Conservation (phyloP, 2,113 vertebrate genomes). For the Taurulus bubalis region DNA sequence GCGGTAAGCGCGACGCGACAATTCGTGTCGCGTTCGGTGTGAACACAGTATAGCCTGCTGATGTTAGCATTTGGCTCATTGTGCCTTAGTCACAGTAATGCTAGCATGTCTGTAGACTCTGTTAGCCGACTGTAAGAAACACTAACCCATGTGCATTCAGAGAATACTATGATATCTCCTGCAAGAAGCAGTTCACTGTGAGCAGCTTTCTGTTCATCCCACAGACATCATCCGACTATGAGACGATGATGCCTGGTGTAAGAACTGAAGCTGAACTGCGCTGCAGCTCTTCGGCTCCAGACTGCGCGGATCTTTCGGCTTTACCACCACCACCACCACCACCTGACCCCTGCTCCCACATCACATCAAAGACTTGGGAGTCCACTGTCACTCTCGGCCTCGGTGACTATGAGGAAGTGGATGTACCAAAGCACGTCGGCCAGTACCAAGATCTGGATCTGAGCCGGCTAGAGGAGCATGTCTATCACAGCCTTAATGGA, state of each 20-base stretch:
- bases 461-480: constrained; percentile 45
- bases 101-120: background rate
- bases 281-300: background rate
- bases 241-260: constrained; percentile 47
- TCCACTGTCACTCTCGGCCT: constrained; percentile 1
- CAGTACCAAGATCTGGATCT: constrained; percentile 63
- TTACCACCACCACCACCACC: constrained; percentile 13
- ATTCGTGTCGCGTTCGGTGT: too few relatives aligned
- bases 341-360: constrained; percentile 21
- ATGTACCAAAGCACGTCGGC: constrained; percentile 8
- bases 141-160: background rate
- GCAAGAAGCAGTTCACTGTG: background rate
- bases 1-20: too few relatives aligned
- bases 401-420: constrained; percentile 55
- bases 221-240: constrained; percentile 62
- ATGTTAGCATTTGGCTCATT: background rate
- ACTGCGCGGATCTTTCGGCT: background rate
- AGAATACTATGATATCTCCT: background rate
- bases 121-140: background rate
- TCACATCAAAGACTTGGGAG: background rate
- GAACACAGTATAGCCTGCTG: background rate
- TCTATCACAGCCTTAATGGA: constrained; percentile 56
- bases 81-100: background rate
- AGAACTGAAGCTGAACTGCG: background rate
- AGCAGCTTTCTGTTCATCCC: background rate